These are phyloP conservation scores for Aphelenchoides bicaudatus DNA, from an alignment of 2,888 invertebrate species.

Conservation along the genomic window DNA sequence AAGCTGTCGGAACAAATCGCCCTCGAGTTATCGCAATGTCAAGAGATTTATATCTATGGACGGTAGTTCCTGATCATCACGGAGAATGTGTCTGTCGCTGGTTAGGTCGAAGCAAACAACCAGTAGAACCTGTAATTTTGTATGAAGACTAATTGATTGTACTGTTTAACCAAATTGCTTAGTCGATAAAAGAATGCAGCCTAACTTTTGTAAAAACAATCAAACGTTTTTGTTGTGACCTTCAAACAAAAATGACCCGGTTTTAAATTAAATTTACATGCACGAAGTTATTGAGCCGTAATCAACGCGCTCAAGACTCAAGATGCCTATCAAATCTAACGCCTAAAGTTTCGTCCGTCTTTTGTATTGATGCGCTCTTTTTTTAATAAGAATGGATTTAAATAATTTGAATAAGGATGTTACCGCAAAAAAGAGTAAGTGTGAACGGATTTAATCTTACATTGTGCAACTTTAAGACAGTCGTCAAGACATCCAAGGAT, in stretches of 20 bases:
- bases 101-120: neutral
- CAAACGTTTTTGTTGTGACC: no score
- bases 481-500: constrained; percentile 11
- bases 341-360: no score
- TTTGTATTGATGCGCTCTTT: no score
- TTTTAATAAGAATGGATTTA: neutral
- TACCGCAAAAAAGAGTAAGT: neutral
- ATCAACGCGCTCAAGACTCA: no score
- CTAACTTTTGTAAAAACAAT: no score
- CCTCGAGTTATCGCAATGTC: neutral
- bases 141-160: neutral
- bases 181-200: no score
- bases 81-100: neutral
- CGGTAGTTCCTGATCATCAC: neutral
- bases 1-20: neutral
- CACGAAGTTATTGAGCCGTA: no score
- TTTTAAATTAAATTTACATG: no score
- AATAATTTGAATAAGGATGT: neutral
- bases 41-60: neutral
- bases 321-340: no score
- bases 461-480: neutral
- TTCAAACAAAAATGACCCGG: no score
- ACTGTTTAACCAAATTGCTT: neutral
- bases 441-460: neutral
- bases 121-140: neutral